A percentile compares a stretch with the other conserved stretches of the same genome.
Conservation (phyloP, 2,888 invertebrate genomes). For the Mongoloraphidia duomilia region DNA sequence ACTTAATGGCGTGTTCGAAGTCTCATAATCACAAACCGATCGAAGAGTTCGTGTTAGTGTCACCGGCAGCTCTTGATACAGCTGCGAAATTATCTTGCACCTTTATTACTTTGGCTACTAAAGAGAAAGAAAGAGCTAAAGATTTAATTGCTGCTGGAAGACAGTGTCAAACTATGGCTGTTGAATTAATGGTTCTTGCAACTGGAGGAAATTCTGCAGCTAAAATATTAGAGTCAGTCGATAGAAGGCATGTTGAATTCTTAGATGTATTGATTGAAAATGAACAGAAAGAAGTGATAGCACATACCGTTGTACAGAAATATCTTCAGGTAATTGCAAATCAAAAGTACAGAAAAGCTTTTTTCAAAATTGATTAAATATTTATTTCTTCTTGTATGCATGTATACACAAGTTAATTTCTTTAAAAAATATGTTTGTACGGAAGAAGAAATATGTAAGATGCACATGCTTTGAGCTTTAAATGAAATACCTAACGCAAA, state of each 20-base stretch:
- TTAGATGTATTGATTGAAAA: slow-evolving; percentile 95
- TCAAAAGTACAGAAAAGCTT: slow-evolving; percentile 22
- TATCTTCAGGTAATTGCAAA: slow-evolving; percentile 74
- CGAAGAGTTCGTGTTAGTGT: slow-evolving; percentile 92
- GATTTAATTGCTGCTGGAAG: slow-evolving; percentile 91
- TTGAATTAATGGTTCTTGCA: slow-evolving; percentile 83
- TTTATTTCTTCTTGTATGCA: too few relatives aligned
- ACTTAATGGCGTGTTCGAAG: slow-evolving; percentile 95
- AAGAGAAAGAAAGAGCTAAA: slow-evolving; percentile 95
- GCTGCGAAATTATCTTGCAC: slow-evolving; percentile 95
- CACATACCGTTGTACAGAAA: slow-evolving; percentile 93
- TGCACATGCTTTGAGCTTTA: too few relatives aligned
- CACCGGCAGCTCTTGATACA: slow-evolving; percentile 97
- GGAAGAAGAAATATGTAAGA: slow-evolving; percentile 3
- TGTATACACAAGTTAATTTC: too few relatives aligned
- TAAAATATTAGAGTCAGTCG: slow-evolving; percentile 85
- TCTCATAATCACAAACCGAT: slow-evolving; percentile 91
- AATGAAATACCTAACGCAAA: too few relatives aligned
- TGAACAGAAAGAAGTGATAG: slow-evolving; percentile 95
- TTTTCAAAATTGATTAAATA: too few relatives aligned
- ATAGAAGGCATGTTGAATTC: slow-evolving; percentile 85
- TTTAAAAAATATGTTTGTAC: neutral
- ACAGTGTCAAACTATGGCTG: slow-evolving; percentile 96
- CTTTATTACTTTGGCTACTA: slow-evolving; percentile 72
- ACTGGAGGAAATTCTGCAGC: slow-evolving; percentile 92